Conservation (phyloP, 2,888 invertebrate genomes). For the Deilephila porcellus region DNA sequence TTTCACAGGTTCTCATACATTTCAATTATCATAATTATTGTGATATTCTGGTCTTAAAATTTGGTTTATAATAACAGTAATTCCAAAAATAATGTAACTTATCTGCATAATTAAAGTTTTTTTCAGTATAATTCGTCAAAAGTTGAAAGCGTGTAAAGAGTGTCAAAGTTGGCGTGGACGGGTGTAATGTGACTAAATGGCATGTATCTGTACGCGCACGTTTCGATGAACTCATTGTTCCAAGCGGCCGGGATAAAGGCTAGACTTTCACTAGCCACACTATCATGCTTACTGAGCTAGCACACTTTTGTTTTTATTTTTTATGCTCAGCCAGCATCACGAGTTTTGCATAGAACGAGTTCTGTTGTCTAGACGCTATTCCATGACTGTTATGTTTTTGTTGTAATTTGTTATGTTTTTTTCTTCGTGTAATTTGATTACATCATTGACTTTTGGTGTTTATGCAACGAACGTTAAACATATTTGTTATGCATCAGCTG, state of each 20-base stretch:
- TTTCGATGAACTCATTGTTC: constrained; percentile 21
- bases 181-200: constrained; percentile 2
- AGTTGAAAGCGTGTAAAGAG: neutral
- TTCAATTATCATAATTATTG: too few relatives aligned
- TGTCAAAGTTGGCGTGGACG: neutral
- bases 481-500: neutral
- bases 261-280: constrained; percentile 26
- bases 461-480: neutral
- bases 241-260: constrained; percentile 18
- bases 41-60: too few relatives aligned
- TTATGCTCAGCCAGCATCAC: constrained; percentile 7
- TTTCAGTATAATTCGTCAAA: too few relatives aligned
- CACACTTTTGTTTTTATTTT: constrained; percentile 27
- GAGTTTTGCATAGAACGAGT: constrained; percentile 9
- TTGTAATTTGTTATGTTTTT: constrained; percentile 3
- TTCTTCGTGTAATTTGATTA: neutral
- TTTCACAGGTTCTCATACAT: too few relatives aligned
- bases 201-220: constrained; percentile 1
- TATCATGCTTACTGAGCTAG: constrained; percentile 24
- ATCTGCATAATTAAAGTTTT: too few relatives aligned
- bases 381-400: neutral
- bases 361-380: constrained; percentile 6
- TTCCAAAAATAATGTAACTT: too few relatives aligned
- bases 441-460: neutral
- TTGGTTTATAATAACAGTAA: too few relatives aligned